These are phyloP conservation scores for Ochropacha duplaris DNA, from an alignment of 2,888 invertebrate genomes.

Conservation along the genomic window DNA sequence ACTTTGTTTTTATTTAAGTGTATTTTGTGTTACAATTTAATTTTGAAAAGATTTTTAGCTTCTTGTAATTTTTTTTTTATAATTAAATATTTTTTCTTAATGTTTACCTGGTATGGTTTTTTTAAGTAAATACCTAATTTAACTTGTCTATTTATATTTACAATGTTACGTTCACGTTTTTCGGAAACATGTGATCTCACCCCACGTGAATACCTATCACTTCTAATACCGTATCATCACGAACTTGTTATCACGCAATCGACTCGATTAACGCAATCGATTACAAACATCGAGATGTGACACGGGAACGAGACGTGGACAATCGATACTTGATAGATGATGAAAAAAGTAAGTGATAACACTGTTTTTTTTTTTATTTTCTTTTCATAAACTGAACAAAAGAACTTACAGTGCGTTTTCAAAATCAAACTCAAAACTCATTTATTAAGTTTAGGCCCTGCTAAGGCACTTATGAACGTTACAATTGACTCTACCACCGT, in stretches of 20 bases:
- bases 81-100: not conserved
- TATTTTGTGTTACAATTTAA: too few species aligned
- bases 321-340: constrained; percentile 11
- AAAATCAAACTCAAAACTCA: too few species aligned
- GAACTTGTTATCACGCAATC: constrained; percentile 18
- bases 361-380: too few species aligned
- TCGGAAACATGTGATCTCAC: not conserved
- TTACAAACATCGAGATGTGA: constrained; percentile 26
- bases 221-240: constrained; percentile 35
- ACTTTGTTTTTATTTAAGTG: too few species aligned
- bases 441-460: too few species aligned
- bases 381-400: too few species aligned
- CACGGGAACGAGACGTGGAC: constrained; percentile 40
- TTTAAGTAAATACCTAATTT: not conserved
- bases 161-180: not conserved
- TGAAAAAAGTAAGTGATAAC: not conserved
- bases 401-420: too few species aligned
- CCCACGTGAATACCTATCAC: constrained; percentile 2
- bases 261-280: constrained; percentile 16
- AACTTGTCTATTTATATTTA: not conserved
- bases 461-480: too few species aligned
- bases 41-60: too few species aligned
- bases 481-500: too few species aligned
- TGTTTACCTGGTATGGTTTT: not conserved
- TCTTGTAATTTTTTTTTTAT: too few species aligned